Percentiles rank a stretch among this genome's conserved stretches.
Conservation (phyloP, 2,797 vertebrate species). For the Ctenochaetus hawaiiensis region DNA sequence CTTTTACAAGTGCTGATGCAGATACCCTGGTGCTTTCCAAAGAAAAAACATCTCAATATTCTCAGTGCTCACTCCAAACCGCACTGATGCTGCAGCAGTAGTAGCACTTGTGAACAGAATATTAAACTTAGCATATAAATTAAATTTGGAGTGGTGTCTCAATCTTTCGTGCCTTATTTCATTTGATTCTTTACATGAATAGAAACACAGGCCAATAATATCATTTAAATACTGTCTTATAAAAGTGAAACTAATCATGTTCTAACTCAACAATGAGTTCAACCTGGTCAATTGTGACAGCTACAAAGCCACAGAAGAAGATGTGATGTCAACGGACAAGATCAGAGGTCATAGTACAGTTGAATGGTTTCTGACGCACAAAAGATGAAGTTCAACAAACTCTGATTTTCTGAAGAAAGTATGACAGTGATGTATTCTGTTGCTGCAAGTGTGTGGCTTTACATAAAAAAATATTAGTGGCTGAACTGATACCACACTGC, state of each 20-base stretch:
- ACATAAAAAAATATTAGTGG: background rate
- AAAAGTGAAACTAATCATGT: background rate
- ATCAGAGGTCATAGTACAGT: background rate
- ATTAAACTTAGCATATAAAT: background rate
- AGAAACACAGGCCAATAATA: background rate
- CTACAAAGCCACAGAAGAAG: conserved; percentile 3
- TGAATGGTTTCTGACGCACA: background rate
- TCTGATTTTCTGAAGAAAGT: conserved; percentile 14
- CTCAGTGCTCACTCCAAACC: background rate
- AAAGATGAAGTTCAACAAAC: background rate
- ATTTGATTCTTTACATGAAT: background rate
- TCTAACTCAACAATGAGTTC: background rate
- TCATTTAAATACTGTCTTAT: background rate
- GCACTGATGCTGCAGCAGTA: background rate
- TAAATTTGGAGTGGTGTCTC: background rate
- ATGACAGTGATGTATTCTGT: background rate
- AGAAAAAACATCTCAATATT: background rate
- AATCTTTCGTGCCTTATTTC: background rate
- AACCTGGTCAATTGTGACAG: background rate
- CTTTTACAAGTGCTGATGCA: background rate
- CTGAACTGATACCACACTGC: background rate
- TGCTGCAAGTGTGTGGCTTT: conserved; percentile 19
- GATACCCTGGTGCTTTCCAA: background rate
- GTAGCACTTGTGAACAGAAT: background rate
- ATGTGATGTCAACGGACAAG: background rate